phyloP scores from a whole-genome alignment of 2,113 vertebrate genomes.

The Sinosuthora webbiana region DNA sequence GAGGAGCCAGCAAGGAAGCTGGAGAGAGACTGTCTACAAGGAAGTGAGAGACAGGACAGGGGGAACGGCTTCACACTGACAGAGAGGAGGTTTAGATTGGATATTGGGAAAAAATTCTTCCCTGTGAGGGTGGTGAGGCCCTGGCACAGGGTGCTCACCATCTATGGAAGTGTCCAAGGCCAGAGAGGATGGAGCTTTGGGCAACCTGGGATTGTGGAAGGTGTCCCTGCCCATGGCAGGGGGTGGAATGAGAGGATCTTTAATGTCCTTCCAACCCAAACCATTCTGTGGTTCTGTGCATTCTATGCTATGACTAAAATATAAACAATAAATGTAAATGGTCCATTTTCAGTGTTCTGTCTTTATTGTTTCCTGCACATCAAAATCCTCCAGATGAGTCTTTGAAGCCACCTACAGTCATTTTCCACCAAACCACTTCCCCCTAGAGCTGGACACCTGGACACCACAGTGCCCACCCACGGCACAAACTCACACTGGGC shows the following conservation, averaged over 20 bases:
- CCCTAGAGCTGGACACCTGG: neutral
- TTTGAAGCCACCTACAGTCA: neutral
- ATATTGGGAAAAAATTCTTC: neutral
- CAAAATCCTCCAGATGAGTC: neutral
- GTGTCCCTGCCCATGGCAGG: neutral
- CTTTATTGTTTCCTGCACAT: neutral
- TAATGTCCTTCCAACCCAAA: neutral
- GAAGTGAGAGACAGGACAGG: neutral
- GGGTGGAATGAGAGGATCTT: neutral
- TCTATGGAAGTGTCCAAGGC: neutral
- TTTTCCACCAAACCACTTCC: neutral
- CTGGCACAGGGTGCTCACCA: neutral
- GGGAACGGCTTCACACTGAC: neutral
- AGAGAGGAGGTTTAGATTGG: rapidly evolving
- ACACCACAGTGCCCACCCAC: neutral
- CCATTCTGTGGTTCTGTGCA: neutral
- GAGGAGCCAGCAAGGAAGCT: neutral
- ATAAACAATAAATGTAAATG: neutral
- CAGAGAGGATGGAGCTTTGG: neutral
- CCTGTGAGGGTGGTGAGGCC: neutral
- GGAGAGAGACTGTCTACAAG: neutral
- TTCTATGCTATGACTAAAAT: neutral
- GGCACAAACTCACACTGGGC: neutral
- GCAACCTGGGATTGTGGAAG: neutral
- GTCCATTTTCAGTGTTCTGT: neutral